phyloP scores from a whole-genome alignment of 92 coral and sea anemone genomes.

The Zoanthus sociatus region DNA sequence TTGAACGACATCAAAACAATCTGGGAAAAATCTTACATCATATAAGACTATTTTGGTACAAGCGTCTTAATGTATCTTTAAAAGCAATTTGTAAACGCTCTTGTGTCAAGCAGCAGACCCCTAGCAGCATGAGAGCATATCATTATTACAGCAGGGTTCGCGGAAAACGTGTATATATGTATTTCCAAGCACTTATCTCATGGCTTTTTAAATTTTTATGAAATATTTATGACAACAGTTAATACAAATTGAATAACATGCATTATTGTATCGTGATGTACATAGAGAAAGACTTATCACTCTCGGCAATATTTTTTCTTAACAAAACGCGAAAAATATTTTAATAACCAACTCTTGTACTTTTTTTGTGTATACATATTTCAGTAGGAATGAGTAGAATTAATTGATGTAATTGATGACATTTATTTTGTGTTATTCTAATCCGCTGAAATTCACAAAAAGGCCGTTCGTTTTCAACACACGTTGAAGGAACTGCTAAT shows the following conservation, averaged over 20 bases:
- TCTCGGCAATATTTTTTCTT: background rate
- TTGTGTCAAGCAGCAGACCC: background rate
- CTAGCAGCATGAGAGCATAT: background rate
- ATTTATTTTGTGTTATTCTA: too few relatives aligned
- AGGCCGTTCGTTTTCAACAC: too few relatives aligned
- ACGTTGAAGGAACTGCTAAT: too few relatives aligned
- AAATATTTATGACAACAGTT: background rate
- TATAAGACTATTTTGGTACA: background rate
- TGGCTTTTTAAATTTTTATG: background rate
- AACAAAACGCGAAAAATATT: background rate
- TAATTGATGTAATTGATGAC: background rate
- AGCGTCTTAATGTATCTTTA: conserved; percentile 6
- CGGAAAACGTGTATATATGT: background rate
- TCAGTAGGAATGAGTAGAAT: background rate
- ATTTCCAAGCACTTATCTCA: background rate
- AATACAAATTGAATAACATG: background rate
- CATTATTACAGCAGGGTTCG: background rate
- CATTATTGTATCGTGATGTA: background rate
- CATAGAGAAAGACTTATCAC: background rate
- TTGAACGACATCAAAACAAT: background rate
- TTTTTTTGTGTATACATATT: background rate
- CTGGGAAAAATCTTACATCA: background rate
- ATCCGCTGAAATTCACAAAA: too few relatives aligned
- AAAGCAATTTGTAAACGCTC: conserved; percentile 2
- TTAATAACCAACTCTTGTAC: background rate